These are phyloP conservation scores for Tetragonula clypearis DNA, from an alignment of 1,140 invertebrate genomes.

Conservation along the genomic window DNA sequence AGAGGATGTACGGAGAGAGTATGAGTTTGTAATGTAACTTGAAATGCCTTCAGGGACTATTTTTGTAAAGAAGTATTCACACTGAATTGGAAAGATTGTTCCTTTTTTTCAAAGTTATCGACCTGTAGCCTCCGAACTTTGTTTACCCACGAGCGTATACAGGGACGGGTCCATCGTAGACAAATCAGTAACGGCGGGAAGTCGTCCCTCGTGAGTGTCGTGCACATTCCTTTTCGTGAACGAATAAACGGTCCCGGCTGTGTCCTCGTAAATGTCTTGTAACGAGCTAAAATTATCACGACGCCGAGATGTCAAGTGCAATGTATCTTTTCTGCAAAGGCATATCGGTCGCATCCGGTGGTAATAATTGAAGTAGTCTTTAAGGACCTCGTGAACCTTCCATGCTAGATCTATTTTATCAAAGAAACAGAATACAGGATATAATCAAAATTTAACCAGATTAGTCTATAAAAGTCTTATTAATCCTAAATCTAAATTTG, in stretches of 20 bases:
- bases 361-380: conserved; percentile 2
- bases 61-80: background rate
- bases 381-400: background rate
- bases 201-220: conserved; percentile 43
- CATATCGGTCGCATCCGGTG: conserved; percentile 35
- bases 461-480: too few relatives aligned
- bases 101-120: conserved; percentile 3
- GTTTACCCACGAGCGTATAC: conserved; percentile 43
- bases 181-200: conserved; percentile 44
- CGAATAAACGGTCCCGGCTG: conserved; percentile 53
- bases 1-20: too few relatives aligned
- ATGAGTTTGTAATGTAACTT: background rate
- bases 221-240: conserved; percentile 49
- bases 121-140: background rate
- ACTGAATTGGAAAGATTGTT: background rate
- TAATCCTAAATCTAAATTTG: too few relatives aligned
- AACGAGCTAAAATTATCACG: conserved; percentile 72
- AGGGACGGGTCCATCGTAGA: background rate
- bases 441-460: too few relatives aligned
- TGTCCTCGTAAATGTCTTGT: conserved; percentile 66
- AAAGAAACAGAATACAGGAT: too few relatives aligned
- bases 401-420: background rate
- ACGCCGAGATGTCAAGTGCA: conserved; percentile 69
- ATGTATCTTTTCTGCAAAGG: conserved; percentile 55
- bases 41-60: background rate